Evolutionary conservation across 2,888 invertebrate genomes (phyloP), one percentile per base, ranked within the genome.

Genomic region (Ceraclea dissimilis): DNA sequence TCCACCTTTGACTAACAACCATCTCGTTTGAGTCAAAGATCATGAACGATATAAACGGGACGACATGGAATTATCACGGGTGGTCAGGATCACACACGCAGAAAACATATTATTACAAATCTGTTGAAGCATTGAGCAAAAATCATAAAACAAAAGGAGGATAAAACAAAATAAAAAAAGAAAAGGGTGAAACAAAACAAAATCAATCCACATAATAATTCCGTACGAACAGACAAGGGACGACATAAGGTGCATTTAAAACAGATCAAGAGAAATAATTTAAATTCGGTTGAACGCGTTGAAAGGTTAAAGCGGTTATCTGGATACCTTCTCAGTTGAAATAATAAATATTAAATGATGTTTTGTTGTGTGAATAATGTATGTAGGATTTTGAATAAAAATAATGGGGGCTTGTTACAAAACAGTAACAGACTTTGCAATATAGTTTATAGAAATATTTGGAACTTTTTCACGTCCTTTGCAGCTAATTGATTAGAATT

Each of bases 21-120:
- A 16, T 39, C 39, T 39, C 39, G n/a, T 39, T 39, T 39, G 2
- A 39, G 26, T 26, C 5, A 26, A 26, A 39, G n/a, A 39, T n/a
- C 39, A 16, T n/a, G 39, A 39, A 39, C 16, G 16, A 39, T n/a
- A 39, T 39, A 39, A 39, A 39, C 13, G 39, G 39, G 39, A 39
- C 39, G 16, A 39, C 39, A 16, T 16, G 39, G 39, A 16, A 39
- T 39, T 39, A 39, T 39, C 39, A 39, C 39, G 39, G 39, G 39
- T 39, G 39, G 39, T 39, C 39, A 39, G 39, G 39, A 39, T 39
- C 39, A 39, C 39, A 39, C 39, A 39, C 39, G 39, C 39, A 39
- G 39, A 39, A 39, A n/a, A 39, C 39, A 39, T 26, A 10, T n/a
- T 31, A 11, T 39, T 39, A 16, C 39, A 39, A 16, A 39, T 39